phyloP scores from a whole-genome alignment of 2,113 vertebrate species.

The Theristicus caerulescens region DNA sequence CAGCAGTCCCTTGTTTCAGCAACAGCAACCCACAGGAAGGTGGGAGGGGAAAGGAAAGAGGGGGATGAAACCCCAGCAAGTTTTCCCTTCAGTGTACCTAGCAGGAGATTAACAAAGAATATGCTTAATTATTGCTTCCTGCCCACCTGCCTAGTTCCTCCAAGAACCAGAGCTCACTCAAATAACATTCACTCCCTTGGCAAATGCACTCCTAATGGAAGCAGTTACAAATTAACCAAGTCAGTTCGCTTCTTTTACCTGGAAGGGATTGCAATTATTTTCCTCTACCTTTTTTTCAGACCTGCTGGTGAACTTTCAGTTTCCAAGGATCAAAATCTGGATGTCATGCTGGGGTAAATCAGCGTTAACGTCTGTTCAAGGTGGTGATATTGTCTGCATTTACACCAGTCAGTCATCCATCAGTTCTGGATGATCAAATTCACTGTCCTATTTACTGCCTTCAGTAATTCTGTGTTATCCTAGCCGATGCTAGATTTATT shows the following conservation, averaged over 20 bases:
- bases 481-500: background rate
- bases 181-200: slow-evolving; percentile 27
- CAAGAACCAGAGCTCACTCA: slow-evolving; percentile 33
- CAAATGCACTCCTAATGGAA: slow-evolving; percentile 31
- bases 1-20: background rate
- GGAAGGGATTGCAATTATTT: background rate
- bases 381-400: background rate
- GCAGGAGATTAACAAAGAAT: slow-evolving; percentile 57
- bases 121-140: slow-evolving; percentile 61
- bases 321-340: background rate
- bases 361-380: slow-evolving; percentile 5
- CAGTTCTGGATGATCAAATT: slow-evolving; percentile 48
- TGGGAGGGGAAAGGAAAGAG: background rate
- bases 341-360: background rate
- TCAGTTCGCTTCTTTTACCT: background rate
- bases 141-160: slow-evolving; percentile 38
- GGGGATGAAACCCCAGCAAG: slow-evolving; percentile 8
- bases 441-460: slow-evolving; percentile 26
- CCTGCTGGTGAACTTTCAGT: background rate
- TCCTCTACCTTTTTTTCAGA: background rate
- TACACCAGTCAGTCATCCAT: slow-evolving; percentile 37
- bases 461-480: slow-evolving; percentile 12
- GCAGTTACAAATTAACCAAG: slow-evolving; percentile 34
- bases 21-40: background rate
- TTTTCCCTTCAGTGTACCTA: slow-evolving; percentile 41